Conservation (phyloP, 2,797 vertebrate species). For the Semaprochilodus insignis region DNA sequence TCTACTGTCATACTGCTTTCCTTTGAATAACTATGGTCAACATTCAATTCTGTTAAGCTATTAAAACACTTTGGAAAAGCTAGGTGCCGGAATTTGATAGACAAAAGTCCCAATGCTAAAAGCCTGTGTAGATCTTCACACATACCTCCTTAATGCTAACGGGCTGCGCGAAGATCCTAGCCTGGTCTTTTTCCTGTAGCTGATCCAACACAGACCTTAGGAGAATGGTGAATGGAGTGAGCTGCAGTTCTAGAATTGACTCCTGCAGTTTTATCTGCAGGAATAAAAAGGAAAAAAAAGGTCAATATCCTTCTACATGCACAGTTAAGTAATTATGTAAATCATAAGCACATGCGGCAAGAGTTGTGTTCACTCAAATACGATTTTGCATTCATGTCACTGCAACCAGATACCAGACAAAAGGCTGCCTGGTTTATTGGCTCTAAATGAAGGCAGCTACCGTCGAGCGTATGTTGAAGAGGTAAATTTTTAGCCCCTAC, state of each 20-base stretch:
- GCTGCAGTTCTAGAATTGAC: conserved; percentile 89
- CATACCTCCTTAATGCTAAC: conserved; percentile 92
- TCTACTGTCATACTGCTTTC: too few relatives aligned
- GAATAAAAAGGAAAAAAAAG: background rate
- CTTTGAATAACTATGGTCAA: too few relatives aligned
- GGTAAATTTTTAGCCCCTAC: too few relatives aligned
- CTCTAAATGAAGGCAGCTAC: too few relatives aligned
- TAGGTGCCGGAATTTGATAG: too few relatives aligned
- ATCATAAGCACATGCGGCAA: background rate
- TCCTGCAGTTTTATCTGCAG: conserved; percentile 92
- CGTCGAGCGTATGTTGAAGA: too few relatives aligned
- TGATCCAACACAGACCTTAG: conserved; percentile 90
- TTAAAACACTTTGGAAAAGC: too few relatives aligned
- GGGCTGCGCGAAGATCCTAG: conserved; percentile 92
- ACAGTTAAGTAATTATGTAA: background rate
- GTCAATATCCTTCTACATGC: background rate
- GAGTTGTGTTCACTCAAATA: background rate
- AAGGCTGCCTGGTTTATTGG: too few relatives aligned
- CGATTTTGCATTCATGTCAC: background rate
- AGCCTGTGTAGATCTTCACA: background rate
- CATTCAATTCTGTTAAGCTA: too few relatives aligned
- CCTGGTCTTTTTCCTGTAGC: conserved; percentile 93
- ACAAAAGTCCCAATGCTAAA: background rate
- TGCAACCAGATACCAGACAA: background rate
- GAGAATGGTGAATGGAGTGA: conserved; percentile 92